phyloP scores from a whole-genome alignment of 1,140 invertebrate genomes.

The Cydia splendana region DNA sequence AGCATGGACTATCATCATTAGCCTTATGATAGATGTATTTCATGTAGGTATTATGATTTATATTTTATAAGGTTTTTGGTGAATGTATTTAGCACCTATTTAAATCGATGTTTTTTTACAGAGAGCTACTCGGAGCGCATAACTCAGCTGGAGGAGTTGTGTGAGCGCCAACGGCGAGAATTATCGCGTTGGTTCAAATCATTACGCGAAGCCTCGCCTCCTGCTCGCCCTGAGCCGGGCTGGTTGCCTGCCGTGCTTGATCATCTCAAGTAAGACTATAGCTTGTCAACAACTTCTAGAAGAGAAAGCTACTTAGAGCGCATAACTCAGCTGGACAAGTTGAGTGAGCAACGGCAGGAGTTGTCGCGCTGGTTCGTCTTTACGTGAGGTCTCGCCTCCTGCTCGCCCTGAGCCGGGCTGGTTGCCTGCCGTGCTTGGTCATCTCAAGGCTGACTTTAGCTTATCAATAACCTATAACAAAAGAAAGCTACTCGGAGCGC shows the following conservation, averaged over 20 bases:
- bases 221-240: slow-evolving; percentile 39
- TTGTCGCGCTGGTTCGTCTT: slow-evolving; percentile 51
- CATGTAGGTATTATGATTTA: too few relatives aligned
- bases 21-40: too few relatives aligned
- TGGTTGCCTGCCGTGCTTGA: slow-evolving; percentile 65
- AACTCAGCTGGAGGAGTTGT: slow-evolving; percentile 56
- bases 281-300: too few relatives aligned
- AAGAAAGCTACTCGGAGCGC: too few relatives aligned
- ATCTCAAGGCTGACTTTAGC: slow-evolving; percentile 45
- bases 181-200: slow-evolving; percentile 51
- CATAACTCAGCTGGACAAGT: too few relatives aligned
- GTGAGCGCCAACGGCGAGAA: slow-evolving; percentile 46
- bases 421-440: slow-evolving; percentile 63
- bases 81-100: too few relatives aligned
- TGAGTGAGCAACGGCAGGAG: slow-evolving; percentile 46
- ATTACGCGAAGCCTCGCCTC: slow-evolving; percentile 36
- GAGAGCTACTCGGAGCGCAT: slow-evolving; percentile 67
- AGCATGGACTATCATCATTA: too few relatives aligned
- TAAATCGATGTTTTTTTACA: slow-evolving; percentile 34
- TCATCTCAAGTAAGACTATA: slow-evolving; percentile 55
- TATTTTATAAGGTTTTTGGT: too few relatives aligned
- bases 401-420: slow-evolving; percentile 44
- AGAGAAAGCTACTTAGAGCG: too few relatives aligned
- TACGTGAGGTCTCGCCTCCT: slow-evolving; percentile 39
- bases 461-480: slow-evolving; percentile 34